Evolutionary conservation across 2,888 invertebrate species (phyloP), one percentile per base, ranked within the genome.

Genomic region (Ferrisia virgata): DNA sequence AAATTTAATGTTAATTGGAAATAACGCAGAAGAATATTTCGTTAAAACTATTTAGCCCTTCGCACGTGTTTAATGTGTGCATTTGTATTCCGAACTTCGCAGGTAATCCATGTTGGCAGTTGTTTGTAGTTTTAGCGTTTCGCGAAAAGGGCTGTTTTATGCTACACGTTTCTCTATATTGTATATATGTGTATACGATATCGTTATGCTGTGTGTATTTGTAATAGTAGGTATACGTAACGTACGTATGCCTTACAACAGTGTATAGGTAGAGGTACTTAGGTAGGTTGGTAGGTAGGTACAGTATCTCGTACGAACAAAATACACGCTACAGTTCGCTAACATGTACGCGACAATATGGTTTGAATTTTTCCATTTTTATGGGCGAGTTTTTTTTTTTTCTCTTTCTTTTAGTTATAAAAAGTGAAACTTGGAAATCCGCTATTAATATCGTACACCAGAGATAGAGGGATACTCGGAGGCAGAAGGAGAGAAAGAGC

Each of bases 1-100:
- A 79, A 79, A 79, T 79, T 79, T 79, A 79, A 79, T 79, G 79
- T 79, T 79, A 79, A 79, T 79, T 79, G 47, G 79, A 79, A 79
- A 79, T 47, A 47, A 43, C 79, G 79, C 79, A 36, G 79, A 79
- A 40, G 79, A 79, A 79, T 79, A 79, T 43, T 31, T 79, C 31
- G 40, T 31, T 40, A 28, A 18, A 31, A 40, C 43, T 79, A 79
- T 79, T 47, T 28, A 40, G 25, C 79, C 25, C 79, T 79, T 31
- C 47, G 31, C 43, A 47, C 31, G 31, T 43, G 79, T 47, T 47
- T 31, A 43, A 43, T 43, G 79, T 79, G 31, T 79, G 43, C 43
- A 79, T 43, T 79, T 79, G 47, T 43, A 43, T 47, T 31, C 43
- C 25, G n/a, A 40, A 79, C 40, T 31, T 79, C 40, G 36, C 43